Evolutionary conservation across 2,113 vertebrate species (phyloP).

Genomic region (Gymnobelideus leadbeateri): DNA sequence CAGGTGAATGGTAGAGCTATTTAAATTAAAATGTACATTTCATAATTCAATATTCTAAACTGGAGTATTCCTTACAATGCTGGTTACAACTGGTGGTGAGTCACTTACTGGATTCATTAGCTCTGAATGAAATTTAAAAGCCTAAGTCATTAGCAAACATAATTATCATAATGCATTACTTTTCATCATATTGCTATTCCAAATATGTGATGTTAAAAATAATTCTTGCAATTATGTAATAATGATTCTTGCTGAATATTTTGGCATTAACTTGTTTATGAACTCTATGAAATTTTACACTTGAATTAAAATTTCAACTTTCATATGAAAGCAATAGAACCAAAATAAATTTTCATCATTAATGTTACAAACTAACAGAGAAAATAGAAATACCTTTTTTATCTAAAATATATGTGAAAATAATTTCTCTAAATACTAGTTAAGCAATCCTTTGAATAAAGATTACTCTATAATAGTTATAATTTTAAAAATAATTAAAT

Average conservation of each 20-base stretch:
- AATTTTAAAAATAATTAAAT: too few relatives aligned
- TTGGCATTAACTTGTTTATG: background rate
- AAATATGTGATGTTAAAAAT: conserved; percentile 29
- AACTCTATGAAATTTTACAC: background rate
- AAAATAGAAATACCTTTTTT: too few relatives aligned
- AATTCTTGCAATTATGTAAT: background rate
- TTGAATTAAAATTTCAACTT: background rate
- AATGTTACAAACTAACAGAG: background rate
- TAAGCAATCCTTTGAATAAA: too few relatives aligned
- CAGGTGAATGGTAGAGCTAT: background rate
- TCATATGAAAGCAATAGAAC: background rate
- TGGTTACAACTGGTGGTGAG: background rate
- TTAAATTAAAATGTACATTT: conserved; percentile 32
- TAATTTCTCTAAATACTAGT: too few relatives aligned
- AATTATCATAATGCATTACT: background rate
- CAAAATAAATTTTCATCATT: background rate
- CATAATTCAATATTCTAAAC: conserved; percentile 4
- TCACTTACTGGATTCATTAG: conserved; percentile 1
- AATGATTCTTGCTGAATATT: background rate
- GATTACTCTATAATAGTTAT: too few relatives aligned
- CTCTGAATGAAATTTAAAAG: conserved; percentile 46
- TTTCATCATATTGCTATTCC: background rate
- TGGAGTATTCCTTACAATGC: background rate
- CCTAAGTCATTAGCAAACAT: conserved; percentile 10
- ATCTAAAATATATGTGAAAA: too few relatives aligned